These are phyloP conservation scores for Macrochelys suwanniensis DNA, from an alignment of 2,797 vertebrate genomes.

Conservation along the genomic window DNA sequence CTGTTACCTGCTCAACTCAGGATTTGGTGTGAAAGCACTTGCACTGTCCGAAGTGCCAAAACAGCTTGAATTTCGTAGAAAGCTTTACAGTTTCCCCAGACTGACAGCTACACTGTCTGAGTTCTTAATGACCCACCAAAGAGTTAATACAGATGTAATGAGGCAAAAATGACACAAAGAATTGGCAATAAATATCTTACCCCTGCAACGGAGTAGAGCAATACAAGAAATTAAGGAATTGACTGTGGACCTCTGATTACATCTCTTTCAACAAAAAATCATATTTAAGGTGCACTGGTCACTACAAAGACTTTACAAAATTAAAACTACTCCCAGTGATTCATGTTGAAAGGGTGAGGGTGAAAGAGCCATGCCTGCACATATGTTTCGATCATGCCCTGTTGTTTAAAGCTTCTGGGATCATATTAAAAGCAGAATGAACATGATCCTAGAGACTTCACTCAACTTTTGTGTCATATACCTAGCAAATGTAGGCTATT, in stretches of 20 bases:
- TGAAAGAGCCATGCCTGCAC: too few species aligned
- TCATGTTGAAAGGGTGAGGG: not conserved
- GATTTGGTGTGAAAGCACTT: not conserved
- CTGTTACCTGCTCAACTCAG: not conserved
- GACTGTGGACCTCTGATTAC: not conserved
- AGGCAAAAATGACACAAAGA: not conserved
- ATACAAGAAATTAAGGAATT: not conserved
- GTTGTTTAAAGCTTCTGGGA: not conserved
- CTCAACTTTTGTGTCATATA: not conserved
- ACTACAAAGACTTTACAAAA: too few species aligned
- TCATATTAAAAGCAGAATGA: not conserved
- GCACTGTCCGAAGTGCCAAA: not conserved
- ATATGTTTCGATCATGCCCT: not conserved
- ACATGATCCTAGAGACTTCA: not conserved
- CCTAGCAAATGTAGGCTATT: not conserved
- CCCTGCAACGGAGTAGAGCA: not conserved
- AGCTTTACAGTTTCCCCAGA: too few species aligned
- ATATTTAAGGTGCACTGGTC: not conserved
- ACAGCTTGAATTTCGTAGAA: not conserved
- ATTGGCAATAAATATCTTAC: not conserved
- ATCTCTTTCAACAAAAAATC: not conserved
- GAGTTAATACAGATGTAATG: not conserved
- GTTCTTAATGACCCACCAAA: not conserved
- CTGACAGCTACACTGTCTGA: too few species aligned
- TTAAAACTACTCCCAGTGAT: not conserved